phyloP scores from a whole-genome alignment of 2,797 vertebrate species.

The Hypotaenidia okinawae region DNA sequence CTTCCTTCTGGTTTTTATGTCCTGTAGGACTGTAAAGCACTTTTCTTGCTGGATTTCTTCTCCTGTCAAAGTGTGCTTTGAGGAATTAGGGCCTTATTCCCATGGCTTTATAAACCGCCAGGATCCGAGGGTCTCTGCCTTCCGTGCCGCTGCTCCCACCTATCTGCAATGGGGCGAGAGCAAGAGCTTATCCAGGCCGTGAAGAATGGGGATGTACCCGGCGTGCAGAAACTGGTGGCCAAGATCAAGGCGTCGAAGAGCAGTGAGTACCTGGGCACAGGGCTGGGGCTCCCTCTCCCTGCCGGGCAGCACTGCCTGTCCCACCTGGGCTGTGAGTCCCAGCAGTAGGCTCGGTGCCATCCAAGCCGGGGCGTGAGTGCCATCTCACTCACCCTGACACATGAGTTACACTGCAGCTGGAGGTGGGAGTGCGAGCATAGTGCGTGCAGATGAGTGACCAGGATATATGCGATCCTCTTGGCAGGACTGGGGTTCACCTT shows the following conservation, averaged over 20 bases:
- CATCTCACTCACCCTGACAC: not conserved
- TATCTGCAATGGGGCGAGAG: slow-evolving; percentile 80
- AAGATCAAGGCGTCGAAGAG: slow-evolving; percentile 82
- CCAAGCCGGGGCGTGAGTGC: not conserved
- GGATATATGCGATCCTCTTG: not conserved
- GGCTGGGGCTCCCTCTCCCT: not conserved
- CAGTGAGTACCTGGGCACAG: slow-evolving; percentile 74
- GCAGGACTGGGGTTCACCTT: not conserved
- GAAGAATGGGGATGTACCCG: slow-evolving; percentile 80
- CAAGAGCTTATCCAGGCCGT: slow-evolving; percentile 84
- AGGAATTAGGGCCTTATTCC: not conserved
- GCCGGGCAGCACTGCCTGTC: not conserved
- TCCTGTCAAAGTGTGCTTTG: not conserved
- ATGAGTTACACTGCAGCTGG: accelerated
- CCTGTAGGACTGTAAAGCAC: slow-evolving; percentile 23
- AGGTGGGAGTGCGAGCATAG: not conserved
- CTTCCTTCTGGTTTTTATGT: slow-evolving; percentile 43
- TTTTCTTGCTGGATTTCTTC: slow-evolving; percentile 23
- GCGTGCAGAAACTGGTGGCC: slow-evolving; percentile 82
- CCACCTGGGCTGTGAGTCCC: accelerated
- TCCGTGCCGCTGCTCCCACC: accelerated
- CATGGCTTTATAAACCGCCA: slow-evolving; percentile 57
- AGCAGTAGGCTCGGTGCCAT: accelerated
- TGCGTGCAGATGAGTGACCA: not conserved
- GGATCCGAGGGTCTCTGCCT: slow-evolving; percentile 21